These are phyloP conservation scores for Hydrocynus forskahlii DNA, from an alignment of 2,797 vertebrate genomes.

Conservation along the genomic window DNA sequence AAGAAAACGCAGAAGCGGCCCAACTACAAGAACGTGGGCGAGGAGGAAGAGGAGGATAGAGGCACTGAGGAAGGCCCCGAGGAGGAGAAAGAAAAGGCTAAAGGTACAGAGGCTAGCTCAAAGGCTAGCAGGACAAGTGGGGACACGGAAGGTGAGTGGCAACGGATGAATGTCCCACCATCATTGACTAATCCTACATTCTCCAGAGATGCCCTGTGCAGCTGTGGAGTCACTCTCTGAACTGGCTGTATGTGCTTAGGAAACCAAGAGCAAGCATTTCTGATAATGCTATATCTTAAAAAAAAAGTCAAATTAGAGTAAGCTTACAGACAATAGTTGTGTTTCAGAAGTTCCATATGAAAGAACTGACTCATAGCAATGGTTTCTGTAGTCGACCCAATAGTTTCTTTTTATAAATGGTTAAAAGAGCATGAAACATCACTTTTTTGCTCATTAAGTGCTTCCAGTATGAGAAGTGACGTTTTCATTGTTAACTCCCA, in stretches of 20 bases:
- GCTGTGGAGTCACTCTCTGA: conserved; percentile 48
- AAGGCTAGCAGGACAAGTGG: conserved; percentile 90
- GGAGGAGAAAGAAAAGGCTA: conserved; percentile 90
- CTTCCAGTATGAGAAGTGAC: too few species aligned
- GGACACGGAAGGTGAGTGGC: conserved; percentile 94
- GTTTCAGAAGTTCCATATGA: too few species aligned
- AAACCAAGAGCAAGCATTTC: neutral
- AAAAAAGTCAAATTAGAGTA: too few species aligned
- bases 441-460: too few species aligned
- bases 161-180: conserved; percentile 52
- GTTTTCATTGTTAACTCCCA: too few species aligned
- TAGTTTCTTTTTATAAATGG: too few species aligned
- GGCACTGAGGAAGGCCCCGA: conserved; percentile 80
- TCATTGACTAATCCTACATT: conserved; percentile 48
- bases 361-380: too few species aligned
- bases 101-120: conserved; percentile 89
- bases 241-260: conserved; percentile 34
- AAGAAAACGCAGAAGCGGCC: conserved; percentile 92
- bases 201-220: conserved; percentile 39
- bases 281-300: neutral
- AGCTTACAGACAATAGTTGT: too few species aligned
- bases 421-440: too few species aligned
- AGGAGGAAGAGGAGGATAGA: conserved; percentile 92
- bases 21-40: conserved; percentile 98
- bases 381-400: too few species aligned